Percentiles rank a stretch among this genome's conserved stretches.
Conservation (phyloP, 92 coral and sea anemone genomes). For the Paragorgia papillata region DNA sequence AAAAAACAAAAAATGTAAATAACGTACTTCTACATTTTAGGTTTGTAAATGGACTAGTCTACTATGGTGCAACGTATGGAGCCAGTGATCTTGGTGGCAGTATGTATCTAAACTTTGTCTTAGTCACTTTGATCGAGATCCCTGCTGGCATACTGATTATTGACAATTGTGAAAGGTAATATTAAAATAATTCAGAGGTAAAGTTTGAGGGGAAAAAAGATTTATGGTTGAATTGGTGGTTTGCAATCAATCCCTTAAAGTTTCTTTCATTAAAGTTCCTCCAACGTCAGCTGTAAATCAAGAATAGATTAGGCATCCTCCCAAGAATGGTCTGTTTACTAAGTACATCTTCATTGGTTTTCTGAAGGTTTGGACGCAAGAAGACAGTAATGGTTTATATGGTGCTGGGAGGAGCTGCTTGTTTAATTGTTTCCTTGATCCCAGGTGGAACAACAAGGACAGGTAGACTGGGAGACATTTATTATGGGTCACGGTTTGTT, state of each 20-base stretch:
- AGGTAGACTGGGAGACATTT: conserved; percentile 11
- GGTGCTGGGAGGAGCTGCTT: conserved; percentile 27
- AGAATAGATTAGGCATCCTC: too few species aligned
- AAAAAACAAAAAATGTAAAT: too few species aligned
- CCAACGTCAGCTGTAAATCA: too few species aligned
- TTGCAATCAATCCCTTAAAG: too few species aligned
- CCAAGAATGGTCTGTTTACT: neutral
- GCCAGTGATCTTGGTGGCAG: conserved; percentile 90
- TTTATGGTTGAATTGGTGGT: too few species aligned
- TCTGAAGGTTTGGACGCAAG: conserved; percentile 42
- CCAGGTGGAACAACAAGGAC: conserved; percentile 31
- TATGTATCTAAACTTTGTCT: conserved; percentile 70
- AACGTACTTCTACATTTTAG: too few species aligned
- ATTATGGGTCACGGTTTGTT: too few species aligned
- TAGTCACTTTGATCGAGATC: conserved; percentile 71
- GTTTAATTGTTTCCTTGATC: conserved; percentile 22
- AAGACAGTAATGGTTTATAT: conserved; percentile 18
- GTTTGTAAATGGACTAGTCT: conserved; percentile 79
- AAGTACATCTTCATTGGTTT: neutral
- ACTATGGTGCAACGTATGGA: conserved; percentile 75
- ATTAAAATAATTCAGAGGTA: neutral
- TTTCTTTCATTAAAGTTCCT: too few species aligned
- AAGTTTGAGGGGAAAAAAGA: too few species aligned
- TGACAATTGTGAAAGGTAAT: conserved; percentile 73
- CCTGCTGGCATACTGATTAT: conserved; percentile 62